Evolutionary conservation across 2,888 invertebrate species (phyloP), one percentile per base, ranked within the genome.

Genomic region (Encarsia formosa): DNA sequence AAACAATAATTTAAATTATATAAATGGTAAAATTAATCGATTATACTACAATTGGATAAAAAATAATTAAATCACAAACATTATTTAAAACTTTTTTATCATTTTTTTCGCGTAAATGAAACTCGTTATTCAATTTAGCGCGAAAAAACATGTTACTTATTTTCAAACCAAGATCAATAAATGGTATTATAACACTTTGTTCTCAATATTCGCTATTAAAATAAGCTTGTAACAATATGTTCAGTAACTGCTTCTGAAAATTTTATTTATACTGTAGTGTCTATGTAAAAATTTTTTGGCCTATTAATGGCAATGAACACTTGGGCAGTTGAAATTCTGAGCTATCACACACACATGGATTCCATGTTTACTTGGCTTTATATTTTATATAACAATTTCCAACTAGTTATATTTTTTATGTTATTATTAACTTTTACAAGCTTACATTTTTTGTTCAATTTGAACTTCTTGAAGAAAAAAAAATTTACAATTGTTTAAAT

Each of bases 251-350:
- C 23, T 48, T 22, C 26, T 52, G 38, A 39, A 18, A 47, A 38
- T 51, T 29, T 52, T 43, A 48, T 26, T n/a, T 26, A 26, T 51
- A 51, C 34, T 45, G 41, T 52, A 48, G 44, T 58, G 47, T 62
- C 57, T 63, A 66, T 66, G 61, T 61, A 63, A 65, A 63, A 61
- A 59, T 59, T 65, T 69, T 63, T 66, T 63, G 63, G 63, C 59
- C 63, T 62, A 58, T 60, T 59, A 59, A 63, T 63, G 63, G 65
- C 65, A 64, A 65, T 70, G 70, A 71, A 71, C 70, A 71, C 71
- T 69, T 68, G 67, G 71, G 70, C 68, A 71, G 68, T 71, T 68
- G 66, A 61, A 65, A 66, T 65, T 66, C 61, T 63, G 65, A 63
- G 58, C 54, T 54, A 52, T 50, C 49, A 54, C 60, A 59, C 58